Base-by-base conservation (phyloP, 2,797 vertebrate species). In the Semotilus atromaculatus region DNA sequence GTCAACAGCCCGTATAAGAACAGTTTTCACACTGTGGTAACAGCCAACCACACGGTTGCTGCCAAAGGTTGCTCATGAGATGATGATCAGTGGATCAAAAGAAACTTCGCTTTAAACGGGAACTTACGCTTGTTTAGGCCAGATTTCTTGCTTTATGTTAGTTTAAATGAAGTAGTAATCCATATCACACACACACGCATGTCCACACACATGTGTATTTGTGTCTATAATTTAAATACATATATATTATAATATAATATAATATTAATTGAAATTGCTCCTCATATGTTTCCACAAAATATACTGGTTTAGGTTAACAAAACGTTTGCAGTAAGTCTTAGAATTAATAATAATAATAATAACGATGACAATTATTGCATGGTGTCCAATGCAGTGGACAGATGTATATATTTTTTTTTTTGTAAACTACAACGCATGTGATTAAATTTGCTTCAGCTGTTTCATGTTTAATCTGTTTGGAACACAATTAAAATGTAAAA, bases 1-100 rank as follows among this genome's bases (percentile, higher is more conserved):
- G 43, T 73, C 70, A 48, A 48, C 26, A 48, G 45, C 23, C 13
- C 5, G 31, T 18, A 68, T 34, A 36, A 36, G 64, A 38, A 55
- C 34, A 55, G 48, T 31, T 81, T 81, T 81, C 51, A 58, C 80
- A 58, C 67, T 31, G n/a, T 29, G 36, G 36, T 13, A 58, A 81
- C 10, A 71, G 23, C 6, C 45, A 81, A 71, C 51, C 80, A 70
- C 80, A 81, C 4, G 1, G 58, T 40, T 58, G 48, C 7, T n/a
- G 7, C 16, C n/a, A 16, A 40, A 70, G 45, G 14, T 5, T 55
- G 31, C 38, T 64, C 14, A 13, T 29, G 34, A 68, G 11, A 7
- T 16, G 1, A 51, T 68, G 43, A 67, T 53, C 31, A 68, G 21
- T 26, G 45, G 10, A 70, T 71, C 48, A 70, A 55, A 70, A 55